Conservation (phyloP, 2,888 invertebrate genomes). For the Cheilosia soror region DNA sequence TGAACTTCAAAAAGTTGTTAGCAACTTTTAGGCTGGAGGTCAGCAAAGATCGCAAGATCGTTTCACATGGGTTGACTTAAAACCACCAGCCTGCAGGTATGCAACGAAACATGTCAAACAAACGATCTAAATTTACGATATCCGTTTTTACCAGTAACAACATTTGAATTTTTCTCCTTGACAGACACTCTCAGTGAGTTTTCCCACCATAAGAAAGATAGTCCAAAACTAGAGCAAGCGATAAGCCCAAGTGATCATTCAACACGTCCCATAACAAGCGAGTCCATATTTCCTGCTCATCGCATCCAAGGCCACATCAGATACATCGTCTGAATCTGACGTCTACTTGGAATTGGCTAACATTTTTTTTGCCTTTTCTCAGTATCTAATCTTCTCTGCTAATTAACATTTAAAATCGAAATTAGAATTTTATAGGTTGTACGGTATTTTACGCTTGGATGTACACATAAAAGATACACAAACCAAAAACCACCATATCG, state of each 20-base stretch:
- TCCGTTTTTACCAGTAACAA: not conserved
- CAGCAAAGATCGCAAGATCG: no score
- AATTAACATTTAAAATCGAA: constrained; percentile 59
- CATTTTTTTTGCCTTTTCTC: not conserved
- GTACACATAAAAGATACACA: not conserved
- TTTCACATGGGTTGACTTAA: not conserved
- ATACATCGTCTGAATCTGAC: not conserved
- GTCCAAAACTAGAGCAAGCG: not conserved
- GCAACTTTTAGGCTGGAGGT: no score
- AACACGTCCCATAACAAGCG: not conserved
- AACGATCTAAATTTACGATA: constrained; percentile 34
- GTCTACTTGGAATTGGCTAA: not conserved
- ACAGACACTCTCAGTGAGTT: not conserved
- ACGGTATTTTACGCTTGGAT: constrained; percentile 30
- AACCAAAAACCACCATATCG: constrained; percentile 2
- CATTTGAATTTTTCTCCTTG: not conserved
- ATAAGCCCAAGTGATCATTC: not conserved
- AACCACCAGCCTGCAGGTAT: not conserved
- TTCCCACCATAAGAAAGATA: no score
- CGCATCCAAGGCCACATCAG: constrained; percentile 14
- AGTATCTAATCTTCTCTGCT: constrained; percentile 8
- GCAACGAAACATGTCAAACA: not conserved
- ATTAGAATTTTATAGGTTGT: constrained; percentile 20
- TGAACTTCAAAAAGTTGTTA: no score
- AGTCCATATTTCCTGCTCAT: not conserved